Conservation (phyloP, 37 sponge, comb jelly and placozoan species). For the Tethya wilhelma region DNA sequence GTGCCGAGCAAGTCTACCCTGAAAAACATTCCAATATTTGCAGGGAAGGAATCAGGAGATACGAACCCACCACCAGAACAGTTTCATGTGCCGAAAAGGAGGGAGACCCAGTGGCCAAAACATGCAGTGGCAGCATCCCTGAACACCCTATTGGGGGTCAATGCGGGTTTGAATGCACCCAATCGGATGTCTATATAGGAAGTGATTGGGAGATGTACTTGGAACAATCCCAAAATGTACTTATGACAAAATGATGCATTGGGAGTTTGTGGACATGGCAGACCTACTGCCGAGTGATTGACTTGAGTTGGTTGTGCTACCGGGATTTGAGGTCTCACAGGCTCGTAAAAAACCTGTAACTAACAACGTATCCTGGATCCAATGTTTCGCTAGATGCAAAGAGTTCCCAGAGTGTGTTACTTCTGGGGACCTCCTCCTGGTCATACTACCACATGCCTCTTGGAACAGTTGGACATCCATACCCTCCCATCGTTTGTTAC, state of each 20-base stretch:
- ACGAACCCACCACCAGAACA: neutral
- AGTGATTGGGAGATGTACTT: slow-evolving; percentile 1
- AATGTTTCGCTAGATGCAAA: neutral
- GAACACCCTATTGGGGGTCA: neutral
- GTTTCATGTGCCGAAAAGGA: neutral
- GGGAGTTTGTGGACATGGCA: slow-evolving; percentile 21
- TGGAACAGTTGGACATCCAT: no score
- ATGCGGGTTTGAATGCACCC: neutral
- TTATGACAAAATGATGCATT: neutral
- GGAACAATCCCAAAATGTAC: neutral
- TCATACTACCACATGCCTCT: no score
- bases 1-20: neutral
- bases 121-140: neutral
- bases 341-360: neutral
- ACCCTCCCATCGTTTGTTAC: no score
- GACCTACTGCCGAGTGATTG: neutral
- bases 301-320: neutral
- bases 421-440: neutral
- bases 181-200: neutral
- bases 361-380: neutral
- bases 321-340: slow-evolving; percentile 8
- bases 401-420: neutral
- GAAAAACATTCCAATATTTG: neutral
- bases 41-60: neutral
- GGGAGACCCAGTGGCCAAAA: neutral